Conservation (phyloP, 2,113 vertebrate genomes). For the Suricata suricatta region DNA sequence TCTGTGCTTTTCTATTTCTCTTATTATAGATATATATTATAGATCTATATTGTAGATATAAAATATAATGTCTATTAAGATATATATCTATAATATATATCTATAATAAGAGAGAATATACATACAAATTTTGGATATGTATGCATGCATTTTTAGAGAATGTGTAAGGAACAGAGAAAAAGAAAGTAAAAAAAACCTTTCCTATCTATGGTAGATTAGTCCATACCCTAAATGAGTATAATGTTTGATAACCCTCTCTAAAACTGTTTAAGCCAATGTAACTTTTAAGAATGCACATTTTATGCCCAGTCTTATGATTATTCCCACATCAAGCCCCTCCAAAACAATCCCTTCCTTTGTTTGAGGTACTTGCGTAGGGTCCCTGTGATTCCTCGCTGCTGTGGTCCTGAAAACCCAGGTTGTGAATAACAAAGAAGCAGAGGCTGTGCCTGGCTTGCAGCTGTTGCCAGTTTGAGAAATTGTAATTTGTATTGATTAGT, state of each 20-base stretch:
- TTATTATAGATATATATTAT: neutral
- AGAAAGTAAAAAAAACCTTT: neutral
- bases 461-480: slow-evolving; percentile 31
- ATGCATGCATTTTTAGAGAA: neutral
- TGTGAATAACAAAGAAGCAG: slow-evolving; percentile 13
- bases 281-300: neutral
- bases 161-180: neutral
- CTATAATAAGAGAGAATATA: neutral
- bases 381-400: neutral
- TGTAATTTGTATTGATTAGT: slow-evolving; percentile 78
- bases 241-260: neutral
- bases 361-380: neutral
- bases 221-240: neutral
- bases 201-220: neutral
- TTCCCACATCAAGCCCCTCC: neutral
- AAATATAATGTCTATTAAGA: too few relatives aligned
- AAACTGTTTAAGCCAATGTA: neutral
- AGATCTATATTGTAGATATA: too few relatives aligned
- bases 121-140: neutral
- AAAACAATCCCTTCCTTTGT: neutral
- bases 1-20: neutral
- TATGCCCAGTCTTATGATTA: neutral
- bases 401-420: neutral
- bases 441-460: neutral
- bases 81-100: too few relatives aligned